A percentile compares a stretch with the other conserved stretches of the same genome.
These are phyloP conservation scores for Drosophila nasuta DNA, from an alignment of 1,140 invertebrate species.

Conservation along the genomic window DNA sequence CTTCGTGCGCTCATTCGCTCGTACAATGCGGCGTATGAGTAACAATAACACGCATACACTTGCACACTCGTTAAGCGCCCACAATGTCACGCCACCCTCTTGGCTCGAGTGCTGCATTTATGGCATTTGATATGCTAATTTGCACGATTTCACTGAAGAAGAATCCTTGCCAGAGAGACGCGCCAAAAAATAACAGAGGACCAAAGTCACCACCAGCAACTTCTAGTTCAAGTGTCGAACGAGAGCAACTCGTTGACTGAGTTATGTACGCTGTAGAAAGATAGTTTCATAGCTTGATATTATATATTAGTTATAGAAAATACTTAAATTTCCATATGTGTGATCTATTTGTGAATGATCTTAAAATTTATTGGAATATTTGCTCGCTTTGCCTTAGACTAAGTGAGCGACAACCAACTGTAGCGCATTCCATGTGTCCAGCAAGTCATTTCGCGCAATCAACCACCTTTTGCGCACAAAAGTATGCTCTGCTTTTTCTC, in stretches of 20 bases:
- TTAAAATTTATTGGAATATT: not conserved
- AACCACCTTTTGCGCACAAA: constrained; percentile 55
- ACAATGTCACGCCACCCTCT: constrained; percentile 1
- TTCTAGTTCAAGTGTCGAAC: constrained; percentile 47
- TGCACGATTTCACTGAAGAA: constrained; percentile 62
- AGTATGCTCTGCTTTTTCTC: constrained; percentile 19
- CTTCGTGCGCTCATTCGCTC: constrained; percentile 77
- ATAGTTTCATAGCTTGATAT: constrained; percentile 20
- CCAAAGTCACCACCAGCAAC: constrained; percentile 63
- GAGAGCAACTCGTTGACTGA: constrained; percentile 51
- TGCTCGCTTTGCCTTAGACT: not conserved
- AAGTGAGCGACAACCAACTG: constrained; percentile 9
- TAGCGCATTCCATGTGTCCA: constrained; percentile 59
- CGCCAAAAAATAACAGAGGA: not conserved
- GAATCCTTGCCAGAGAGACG: constrained; percentile 29
- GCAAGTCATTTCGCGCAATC: constrained; percentile 38
- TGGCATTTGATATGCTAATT: constrained; percentile 83
- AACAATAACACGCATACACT: constrained; percentile 61
- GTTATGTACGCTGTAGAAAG: constrained; percentile 56
- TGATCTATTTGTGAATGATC: not conserved
- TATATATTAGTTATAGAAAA: not conserved
- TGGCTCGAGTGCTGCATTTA: constrained; percentile 55
- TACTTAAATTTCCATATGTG: not conserved
- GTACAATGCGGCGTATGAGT: constrained; percentile 76
- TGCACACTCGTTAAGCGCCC: constrained; percentile 23